A percentile compares a stretch with the other conserved stretches of the same genome.
Evolutionary conservation across 1,140 invertebrate genomes (phyloP).

Genomic region (Lucilia sericata): DNA sequence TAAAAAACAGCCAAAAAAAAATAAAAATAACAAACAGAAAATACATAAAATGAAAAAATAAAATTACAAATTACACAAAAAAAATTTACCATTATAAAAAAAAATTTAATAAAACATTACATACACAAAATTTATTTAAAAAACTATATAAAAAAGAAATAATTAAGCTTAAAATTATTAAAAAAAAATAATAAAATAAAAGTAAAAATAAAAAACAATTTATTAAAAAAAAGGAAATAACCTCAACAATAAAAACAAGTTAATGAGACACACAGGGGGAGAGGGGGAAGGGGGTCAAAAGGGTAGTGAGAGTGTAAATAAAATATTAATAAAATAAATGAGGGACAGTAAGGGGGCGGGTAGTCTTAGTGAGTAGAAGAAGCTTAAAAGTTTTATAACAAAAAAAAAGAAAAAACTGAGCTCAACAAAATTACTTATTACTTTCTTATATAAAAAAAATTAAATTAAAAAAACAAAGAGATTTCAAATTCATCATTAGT

Average conservation of each 20-base stretch:
- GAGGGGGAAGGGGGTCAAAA: neutral
- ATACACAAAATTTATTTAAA: neutral
- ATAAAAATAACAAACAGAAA: neutral
- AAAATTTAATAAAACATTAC: neutral
- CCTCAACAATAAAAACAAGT: slow-evolving; percentile 6
- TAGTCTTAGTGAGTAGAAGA: neutral
- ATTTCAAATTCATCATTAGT: slow-evolving; percentile 19
- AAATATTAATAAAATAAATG: neutral
- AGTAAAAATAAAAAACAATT: slow-evolving; percentile 54
- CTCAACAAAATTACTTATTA: slow-evolving; percentile 20
- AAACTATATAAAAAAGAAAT: neutral
- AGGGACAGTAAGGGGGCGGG: neutral
- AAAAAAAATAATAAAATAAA: slow-evolving; percentile 49
- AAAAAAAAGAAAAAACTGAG: slow-evolving; percentile 1
- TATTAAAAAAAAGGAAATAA: slow-evolving; percentile 29
- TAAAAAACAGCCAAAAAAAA: slow-evolving; percentile 17
- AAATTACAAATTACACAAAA: slow-evolving; percentile 17
- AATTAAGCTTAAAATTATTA: neutral
- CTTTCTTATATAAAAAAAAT: neutral
- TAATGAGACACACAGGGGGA: neutral
- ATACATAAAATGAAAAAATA: neutral
- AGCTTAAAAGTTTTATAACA: slow-evolving; percentile 9
- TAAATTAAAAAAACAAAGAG: slow-evolving; percentile 12
- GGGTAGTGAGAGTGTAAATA: neutral
- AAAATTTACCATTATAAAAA: neutral